Conservation (phyloP, 2,797 vertebrate species). For the Syndactyla subalaris region DNA sequence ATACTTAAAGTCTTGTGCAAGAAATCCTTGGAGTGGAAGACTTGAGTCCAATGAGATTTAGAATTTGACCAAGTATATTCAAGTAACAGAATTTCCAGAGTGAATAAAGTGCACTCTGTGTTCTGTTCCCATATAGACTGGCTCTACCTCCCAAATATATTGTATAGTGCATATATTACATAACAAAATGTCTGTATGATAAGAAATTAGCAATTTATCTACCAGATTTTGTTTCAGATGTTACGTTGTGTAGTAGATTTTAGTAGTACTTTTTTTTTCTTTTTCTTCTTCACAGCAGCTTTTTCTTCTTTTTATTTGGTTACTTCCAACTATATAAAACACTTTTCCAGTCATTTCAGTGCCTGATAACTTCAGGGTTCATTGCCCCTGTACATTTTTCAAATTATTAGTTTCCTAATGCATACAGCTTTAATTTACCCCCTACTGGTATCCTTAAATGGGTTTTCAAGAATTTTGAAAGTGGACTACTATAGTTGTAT, state of each 20-base stretch:
- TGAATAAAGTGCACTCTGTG: background rate
- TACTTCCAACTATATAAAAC: slow-evolving; percentile 52
- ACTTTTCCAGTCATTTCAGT: slow-evolving; percentile 66
- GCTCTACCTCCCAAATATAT: background rate
- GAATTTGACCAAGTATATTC: background rate
- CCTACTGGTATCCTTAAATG: slow-evolving; percentile 74
- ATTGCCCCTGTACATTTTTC: slow-evolving; percentile 78
- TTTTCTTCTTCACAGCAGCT: background rate
- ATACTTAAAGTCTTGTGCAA: background rate
- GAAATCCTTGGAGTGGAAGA: background rate
- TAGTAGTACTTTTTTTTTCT: background rate
- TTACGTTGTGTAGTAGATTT: background rate
- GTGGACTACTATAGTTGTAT: slow-evolving; percentile 45
- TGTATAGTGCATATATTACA: background rate
- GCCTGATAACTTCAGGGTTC: slow-evolving; percentile 77
- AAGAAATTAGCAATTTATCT: background rate
- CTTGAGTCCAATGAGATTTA: background rate
- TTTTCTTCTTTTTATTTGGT: slow-evolving; percentile 41
- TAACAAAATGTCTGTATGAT: background rate
- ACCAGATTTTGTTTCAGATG: background rate
- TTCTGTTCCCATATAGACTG: background rate
- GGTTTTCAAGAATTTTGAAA: slow-evolving; percentile 77
- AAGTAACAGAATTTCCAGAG: background rate
- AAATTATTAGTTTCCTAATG: slow-evolving; percentile 79
- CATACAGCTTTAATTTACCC: slow-evolving; percentile 79